Evolutionary conservation across 2,113 vertebrate species (phyloP).

Genomic region (Phodopus roborovskii): DNA sequence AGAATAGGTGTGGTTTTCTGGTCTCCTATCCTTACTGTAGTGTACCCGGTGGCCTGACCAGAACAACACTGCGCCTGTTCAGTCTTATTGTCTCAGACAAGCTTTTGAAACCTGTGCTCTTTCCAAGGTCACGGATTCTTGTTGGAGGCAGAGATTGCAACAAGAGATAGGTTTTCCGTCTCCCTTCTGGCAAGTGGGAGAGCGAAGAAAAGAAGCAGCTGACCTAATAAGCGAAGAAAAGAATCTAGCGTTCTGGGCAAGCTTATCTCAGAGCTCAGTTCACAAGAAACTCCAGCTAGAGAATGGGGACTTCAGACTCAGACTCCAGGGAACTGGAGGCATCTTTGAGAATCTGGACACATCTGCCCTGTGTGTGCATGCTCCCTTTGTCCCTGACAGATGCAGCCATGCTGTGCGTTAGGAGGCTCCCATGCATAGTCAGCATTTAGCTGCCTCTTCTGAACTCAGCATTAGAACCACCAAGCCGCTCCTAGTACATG

Average conservation of each 20-base stretch:
- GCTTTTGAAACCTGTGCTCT: not conserved
- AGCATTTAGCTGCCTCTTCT: not conserved
- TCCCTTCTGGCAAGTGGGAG: constrained; percentile 43
- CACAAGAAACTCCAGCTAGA: not conserved
- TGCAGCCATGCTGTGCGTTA: not conserved
- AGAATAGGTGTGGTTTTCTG: not conserved
- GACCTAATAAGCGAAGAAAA: constrained; percentile 36
- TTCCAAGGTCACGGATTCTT: constrained; percentile 9
- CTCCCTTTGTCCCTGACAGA: not conserved
- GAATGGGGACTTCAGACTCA: not conserved
- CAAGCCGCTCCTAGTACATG: not conserved
- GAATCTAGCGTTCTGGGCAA: not conserved
- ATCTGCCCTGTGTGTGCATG: fast-evolving
- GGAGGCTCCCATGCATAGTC: too few relatives aligned
- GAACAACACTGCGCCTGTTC: not conserved
- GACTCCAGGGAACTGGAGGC: not conserved
- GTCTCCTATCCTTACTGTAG: not conserved
- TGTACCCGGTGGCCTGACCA: not conserved
- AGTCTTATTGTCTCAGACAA: not conserved
- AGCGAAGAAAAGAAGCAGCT: constrained; percentile 43
- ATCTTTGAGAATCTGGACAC: not conserved
- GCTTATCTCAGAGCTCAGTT: constrained; percentile 1
- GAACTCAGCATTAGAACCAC: not conserved
- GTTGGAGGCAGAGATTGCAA: not conserved
- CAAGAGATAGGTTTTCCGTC: not conserved